Evolutionary conservation across 2,888 invertebrate species (phyloP).

Genomic region (Homarus gammarus): DNA sequence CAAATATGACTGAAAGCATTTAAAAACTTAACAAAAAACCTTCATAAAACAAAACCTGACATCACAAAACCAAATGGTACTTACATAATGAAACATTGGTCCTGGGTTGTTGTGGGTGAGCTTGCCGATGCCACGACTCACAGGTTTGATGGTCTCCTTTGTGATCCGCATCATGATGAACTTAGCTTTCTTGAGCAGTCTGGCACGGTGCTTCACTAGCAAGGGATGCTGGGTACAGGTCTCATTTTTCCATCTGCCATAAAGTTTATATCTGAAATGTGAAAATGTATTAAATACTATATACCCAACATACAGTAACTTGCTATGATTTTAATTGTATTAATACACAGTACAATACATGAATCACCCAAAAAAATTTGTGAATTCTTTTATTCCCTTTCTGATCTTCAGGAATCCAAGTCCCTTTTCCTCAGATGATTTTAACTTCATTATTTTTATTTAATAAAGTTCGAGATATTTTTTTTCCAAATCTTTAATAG

Average conservation of each 20-base stretch:
- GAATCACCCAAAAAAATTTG: not conserved
- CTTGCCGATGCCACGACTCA: conserved; percentile 97
- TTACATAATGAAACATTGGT: conserved; percentile 96
- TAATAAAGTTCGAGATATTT: too few relatives aligned
- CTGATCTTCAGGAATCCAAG: too few relatives aligned
- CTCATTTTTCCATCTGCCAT: conserved; percentile 96
- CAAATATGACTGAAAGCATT: too few relatives aligned
- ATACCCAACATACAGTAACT: too few relatives aligned
- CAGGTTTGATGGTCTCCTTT: conserved; percentile 98
- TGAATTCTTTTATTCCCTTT: too few relatives aligned
- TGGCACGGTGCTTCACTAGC: conserved; percentile 90
- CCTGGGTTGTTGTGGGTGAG: conserved; percentile 97
- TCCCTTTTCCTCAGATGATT: too few relatives aligned
- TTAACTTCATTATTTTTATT: too few relatives aligned
- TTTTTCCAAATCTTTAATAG: too few relatives aligned
- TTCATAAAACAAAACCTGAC: too few relatives aligned
- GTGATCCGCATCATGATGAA: conserved; percentile 98
- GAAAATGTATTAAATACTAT: not conserved
- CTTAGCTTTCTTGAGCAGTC: conserved; percentile 93
- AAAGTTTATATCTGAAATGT: conserved; percentile 87
- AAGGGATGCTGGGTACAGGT: conserved; percentile 89
- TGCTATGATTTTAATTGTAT: not conserved
- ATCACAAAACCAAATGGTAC: conserved; percentile 78
- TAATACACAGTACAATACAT: not conserved
- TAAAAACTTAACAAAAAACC: too few relatives aligned